Percentiles rank a stretch among this genome's conserved stretches.
Conservation (phyloP, 2,888 invertebrate genomes). For the Heliconius hortense region DNA sequence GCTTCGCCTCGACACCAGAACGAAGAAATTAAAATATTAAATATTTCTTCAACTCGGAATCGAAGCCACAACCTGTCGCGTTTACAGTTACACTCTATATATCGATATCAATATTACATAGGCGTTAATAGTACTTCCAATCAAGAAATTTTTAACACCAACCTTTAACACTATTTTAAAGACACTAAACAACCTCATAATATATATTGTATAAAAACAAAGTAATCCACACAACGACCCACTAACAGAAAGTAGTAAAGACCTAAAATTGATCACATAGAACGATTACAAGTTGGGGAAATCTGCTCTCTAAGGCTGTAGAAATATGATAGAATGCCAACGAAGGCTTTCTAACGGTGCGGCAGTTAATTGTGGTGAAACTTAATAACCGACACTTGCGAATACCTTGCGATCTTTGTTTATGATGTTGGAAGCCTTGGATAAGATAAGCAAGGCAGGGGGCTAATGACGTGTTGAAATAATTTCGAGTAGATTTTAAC, state of each 20-base stretch:
- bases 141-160: not conserved
- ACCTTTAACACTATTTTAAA: constrained; percentile 13
- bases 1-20: not conserved
- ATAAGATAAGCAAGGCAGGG: not conserved
- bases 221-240: constrained; percentile 4
- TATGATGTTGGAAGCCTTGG: constrained; percentile 20
- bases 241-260: constrained; percentile 3
- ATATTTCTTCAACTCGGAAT: not conserved
- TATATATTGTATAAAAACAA: constrained; percentile 9
- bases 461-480: constrained; percentile 1
- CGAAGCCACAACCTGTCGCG: not conserved
- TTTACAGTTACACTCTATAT: not conserved
- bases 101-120: not conserved
- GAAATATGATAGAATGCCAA: constrained; percentile 36
- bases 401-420: constrained; percentile 33
- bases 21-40: not conserved
- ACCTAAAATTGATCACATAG: constrained; percentile 12
- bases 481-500: not conserved
- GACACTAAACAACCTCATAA: not conserved
- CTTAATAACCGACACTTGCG: constrained; percentile 56
- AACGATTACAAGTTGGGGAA: constrained; percentile 14
- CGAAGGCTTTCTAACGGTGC: constrained; percentile 51
- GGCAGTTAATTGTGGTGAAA: constrained; percentile 64
- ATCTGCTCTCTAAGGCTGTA: constrained; percentile 35
- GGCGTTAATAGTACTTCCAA: not conserved